Evolutionary conservation across 1,140 invertebrate genomes (phyloP).

Genomic region (Rhopalosiphum padi): DNA sequence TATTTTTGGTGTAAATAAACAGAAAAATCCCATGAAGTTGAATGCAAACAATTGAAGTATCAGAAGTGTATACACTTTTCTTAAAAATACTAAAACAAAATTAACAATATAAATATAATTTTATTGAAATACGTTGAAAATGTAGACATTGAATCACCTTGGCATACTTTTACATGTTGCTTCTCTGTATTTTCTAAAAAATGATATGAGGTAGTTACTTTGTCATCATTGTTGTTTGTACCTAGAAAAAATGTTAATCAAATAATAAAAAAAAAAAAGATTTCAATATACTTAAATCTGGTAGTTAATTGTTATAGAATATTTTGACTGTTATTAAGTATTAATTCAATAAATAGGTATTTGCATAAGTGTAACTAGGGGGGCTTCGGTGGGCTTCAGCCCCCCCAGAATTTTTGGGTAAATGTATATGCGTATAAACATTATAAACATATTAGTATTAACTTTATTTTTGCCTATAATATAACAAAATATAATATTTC

Average conservation of each 20-base stretch:
- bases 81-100: conserved; percentile 53
- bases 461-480: no score
- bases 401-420: no score
- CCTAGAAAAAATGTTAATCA: neutral
- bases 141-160: neutral
- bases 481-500: no score
- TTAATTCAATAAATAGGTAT: neutral
- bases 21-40: conserved; percentile 49
- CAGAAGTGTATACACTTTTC: conserved; percentile 33
- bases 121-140: neutral
- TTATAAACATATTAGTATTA: no score
- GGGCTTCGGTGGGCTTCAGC: no score
- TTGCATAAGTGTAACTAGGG: no score
- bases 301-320: neutral
- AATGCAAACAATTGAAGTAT: conserved; percentile 29
- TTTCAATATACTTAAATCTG: neutral
- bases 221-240: conserved; percentile 10
- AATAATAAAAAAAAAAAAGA: neutral
- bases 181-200: conserved; percentile 20
- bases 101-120: neutral
- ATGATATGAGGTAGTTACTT: conserved; percentile 22
- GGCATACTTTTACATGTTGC: neutral
- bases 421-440: no score
- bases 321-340: neutral
- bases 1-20: conserved; percentile 55